phyloP scores from a whole-genome alignment of 2,797 vertebrate species.

The Pipistrellus pygmaeus region DNA sequence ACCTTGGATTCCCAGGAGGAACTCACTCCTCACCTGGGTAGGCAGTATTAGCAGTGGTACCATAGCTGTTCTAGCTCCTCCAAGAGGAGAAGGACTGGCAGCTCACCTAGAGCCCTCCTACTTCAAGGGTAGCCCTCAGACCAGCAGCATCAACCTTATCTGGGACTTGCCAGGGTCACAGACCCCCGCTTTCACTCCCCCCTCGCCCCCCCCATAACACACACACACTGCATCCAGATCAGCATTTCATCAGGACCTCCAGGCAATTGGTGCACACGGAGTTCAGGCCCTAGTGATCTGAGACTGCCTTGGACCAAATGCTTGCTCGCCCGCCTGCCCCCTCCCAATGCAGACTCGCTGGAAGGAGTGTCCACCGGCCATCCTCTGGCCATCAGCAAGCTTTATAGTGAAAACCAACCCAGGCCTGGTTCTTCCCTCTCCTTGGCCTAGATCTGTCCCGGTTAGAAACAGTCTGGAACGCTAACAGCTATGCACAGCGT shows the following conservation, averaged over 20 bases:
- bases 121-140: not conserved
- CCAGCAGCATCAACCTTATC: not conserved
- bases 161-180: not conserved
- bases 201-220: not conserved
- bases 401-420: not conserved
- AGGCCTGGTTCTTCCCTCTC: not conserved
- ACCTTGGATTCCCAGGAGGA: not conserved
- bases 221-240: not conserved
- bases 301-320: not conserved
- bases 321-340: not conserved
- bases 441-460: not conserved
- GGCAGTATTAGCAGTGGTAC: not conserved
- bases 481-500: not conserved
- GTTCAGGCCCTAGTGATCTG: not conserved
- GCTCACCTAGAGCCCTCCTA: not conserved
- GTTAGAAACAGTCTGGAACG: not conserved
- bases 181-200: not conserved
- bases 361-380: not conserved
- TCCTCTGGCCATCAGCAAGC: not conserved
- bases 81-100: not conserved
- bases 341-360: not conserved
- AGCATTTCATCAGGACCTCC: not conserved
- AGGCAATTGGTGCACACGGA: too few relatives aligned
- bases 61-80: not conserved
- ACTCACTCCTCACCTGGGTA: not conserved